Conservation (phyloP, 2,888 invertebrate genomes). For the Tetropium fuscum region DNA sequence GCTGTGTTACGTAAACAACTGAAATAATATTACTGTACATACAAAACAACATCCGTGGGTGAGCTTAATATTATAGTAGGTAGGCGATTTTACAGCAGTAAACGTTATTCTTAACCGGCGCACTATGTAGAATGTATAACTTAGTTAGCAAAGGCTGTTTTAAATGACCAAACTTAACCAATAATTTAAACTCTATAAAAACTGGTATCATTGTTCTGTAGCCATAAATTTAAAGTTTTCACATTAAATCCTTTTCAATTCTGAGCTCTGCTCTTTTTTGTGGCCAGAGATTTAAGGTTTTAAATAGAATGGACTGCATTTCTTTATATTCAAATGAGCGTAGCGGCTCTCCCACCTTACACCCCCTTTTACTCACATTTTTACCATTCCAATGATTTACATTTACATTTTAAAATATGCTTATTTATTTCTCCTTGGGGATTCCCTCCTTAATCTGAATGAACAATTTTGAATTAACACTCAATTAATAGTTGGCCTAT, state of each 20-base stretch:
- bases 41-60: constrained; percentile 34
- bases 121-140: constrained; percentile 58
- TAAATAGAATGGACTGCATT: constrained; percentile 63
- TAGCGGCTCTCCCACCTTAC: constrained; percentile 45
- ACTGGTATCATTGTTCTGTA: constrained; percentile 67
- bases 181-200: constrained; percentile 67
- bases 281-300: constrained; percentile 62
- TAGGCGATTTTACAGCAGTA: constrained; percentile 51
- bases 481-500: too few relatives aligned
- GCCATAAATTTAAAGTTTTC: constrained; percentile 67
- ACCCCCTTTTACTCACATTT: constrained; percentile 42
- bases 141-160: constrained; percentile 62
- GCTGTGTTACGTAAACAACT: constrained; percentile 33
- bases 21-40: constrained; percentile 13
- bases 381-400: constrained; percentile 35
- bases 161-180: constrained; percentile 65
- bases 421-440: constrained; percentile 13
- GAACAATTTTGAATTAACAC: too few relatives aligned
- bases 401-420: constrained; percentile 29
- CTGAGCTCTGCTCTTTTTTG: constrained; percentile 57
- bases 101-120: constrained; percentile 43
- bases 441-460: neutral
- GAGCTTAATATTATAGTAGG: constrained; percentile 48
- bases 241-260: constrained; percentile 67
- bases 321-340: constrained; percentile 66